Percentiles rank a stretch among this genome's conserved stretches.
Evolutionary conservation across 2,797 vertebrate species (phyloP).

Genomic region (Myotis findleyi): DNA sequence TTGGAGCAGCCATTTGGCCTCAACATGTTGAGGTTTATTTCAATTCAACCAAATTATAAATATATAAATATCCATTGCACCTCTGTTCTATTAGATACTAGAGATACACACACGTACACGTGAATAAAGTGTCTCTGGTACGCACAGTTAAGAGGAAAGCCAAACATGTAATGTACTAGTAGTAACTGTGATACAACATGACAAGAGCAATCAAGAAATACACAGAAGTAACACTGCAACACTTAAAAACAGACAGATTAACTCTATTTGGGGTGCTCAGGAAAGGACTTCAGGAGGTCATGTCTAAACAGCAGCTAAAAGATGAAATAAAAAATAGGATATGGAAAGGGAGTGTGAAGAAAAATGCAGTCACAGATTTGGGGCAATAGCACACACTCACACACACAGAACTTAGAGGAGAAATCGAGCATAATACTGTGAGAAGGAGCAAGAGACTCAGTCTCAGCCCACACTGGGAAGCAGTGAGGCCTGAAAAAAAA

Average conservation of each 20-base stretch:
- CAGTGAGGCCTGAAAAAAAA: constrained; percentile 62
- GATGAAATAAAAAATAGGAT: background rate
- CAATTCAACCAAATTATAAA: background rate
- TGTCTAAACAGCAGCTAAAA: background rate
- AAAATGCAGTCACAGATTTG: constrained; percentile 1
- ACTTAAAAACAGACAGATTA: background rate
- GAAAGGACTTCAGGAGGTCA: background rate
- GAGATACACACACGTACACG: background rate
- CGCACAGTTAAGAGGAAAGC: background rate
- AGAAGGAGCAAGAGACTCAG: background rate
- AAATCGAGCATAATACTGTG: constrained; percentile 31
- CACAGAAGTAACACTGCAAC: background rate
- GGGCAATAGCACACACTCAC: background rate
- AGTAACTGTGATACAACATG: background rate
- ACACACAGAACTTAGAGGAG: background rate
- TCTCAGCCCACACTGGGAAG: background rate
- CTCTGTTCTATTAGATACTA: background rate
- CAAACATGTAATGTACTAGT: background rate
- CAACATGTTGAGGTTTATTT: background rate
- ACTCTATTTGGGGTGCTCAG: background rate
- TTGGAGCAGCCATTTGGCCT: background rate
- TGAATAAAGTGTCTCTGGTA: background rate
- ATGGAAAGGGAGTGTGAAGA: background rate
- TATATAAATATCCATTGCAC: background rate
- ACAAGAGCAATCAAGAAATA: background rate